phyloP scores from a whole-genome alignment of 2,888 invertebrate species.

The Alentia gelatinosa region DNA sequence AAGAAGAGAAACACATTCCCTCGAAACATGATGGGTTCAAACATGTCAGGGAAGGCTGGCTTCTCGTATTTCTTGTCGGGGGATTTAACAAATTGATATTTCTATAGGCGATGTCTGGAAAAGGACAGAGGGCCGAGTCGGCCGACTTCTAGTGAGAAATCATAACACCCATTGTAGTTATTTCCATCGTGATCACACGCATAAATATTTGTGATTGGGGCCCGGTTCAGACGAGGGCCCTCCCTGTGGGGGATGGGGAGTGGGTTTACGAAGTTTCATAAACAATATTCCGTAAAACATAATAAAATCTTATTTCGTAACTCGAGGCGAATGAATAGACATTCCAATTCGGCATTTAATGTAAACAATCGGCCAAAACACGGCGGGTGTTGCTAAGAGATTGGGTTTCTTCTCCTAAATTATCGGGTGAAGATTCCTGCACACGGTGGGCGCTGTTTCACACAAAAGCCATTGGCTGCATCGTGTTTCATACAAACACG shows the following conservation, averaged over 20 bases:
- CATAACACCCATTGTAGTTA: conserved; percentile 1
- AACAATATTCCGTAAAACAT: conserved; percentile 35
- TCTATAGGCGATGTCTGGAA: background rate
- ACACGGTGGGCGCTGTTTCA: background rate
- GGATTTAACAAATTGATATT: conserved; percentile 11
- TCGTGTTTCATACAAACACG: conserved; percentile 1
- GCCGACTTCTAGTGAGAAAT: background rate
- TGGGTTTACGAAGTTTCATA: conserved; percentile 18
- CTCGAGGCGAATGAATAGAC: background rate
- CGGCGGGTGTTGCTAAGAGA: background rate
- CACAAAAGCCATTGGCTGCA: background rate
- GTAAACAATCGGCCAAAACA: background rate
- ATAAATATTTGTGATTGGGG: background rate
- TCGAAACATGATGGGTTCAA: conserved; percentile 2
- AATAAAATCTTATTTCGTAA: conserved; percentile 26
- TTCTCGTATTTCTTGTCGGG: background rate
- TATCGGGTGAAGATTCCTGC: background rate
- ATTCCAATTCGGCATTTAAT: conserved; percentile 41
- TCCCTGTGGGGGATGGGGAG: background rate
- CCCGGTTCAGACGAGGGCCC: background rate
- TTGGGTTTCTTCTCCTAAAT: background rate
- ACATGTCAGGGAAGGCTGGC: background rate
- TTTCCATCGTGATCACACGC: background rate
- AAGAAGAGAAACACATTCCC: background rate
- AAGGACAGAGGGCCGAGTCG: background rate